These are phyloP conservation scores for Aurelia sp. DNA, from an alignment of 30 jellyfish, hydroid and myxozoan species.

Conservation along the genomic window DNA sequence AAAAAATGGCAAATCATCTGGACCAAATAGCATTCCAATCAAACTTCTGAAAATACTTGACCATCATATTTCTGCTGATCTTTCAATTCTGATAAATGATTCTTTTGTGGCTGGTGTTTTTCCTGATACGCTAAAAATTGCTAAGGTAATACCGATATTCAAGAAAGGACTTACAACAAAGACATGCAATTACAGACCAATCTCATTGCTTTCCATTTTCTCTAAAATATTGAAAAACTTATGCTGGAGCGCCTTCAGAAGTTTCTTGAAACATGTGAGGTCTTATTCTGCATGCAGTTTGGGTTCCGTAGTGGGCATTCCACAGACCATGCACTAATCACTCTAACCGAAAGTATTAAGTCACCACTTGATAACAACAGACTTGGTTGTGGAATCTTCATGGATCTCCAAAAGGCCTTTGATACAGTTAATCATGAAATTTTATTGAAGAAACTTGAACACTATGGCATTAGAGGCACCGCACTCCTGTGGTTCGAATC, in stretches of 20 bases:
- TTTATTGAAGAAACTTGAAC: not conserved
- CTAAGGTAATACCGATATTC: too few species aligned
- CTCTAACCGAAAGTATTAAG: not conserved
- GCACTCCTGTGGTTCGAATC: not conserved
- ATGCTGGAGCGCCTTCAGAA: not conserved
- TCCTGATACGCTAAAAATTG: too few species aligned
- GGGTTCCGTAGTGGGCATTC: not conserved
- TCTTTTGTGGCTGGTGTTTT: not conserved
- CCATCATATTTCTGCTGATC: not conserved
- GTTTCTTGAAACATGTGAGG: not conserved
- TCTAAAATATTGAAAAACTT: not conserved
- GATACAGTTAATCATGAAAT: too few species aligned
- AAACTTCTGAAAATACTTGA: not conserved
- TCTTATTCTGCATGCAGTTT: not conserved
- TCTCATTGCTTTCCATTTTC: not conserved
- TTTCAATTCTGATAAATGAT: not conserved
- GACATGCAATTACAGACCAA: not conserved
- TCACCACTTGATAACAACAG: not conserved
- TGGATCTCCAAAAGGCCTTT: too few species aligned
- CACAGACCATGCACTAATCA: not conserved
- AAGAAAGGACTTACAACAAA: too few species aligned
- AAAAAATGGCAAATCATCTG: not conserved
- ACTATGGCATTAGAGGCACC: constrained; percentile 2
- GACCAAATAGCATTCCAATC: constrained; percentile 4
- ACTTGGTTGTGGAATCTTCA: too few species aligned